A percentile compares a stretch with the other conserved stretches of the same genome.
phyloP scores from a whole-genome alignment of 2,888 invertebrate genomes.

The Volucella bombylans region DNA sequence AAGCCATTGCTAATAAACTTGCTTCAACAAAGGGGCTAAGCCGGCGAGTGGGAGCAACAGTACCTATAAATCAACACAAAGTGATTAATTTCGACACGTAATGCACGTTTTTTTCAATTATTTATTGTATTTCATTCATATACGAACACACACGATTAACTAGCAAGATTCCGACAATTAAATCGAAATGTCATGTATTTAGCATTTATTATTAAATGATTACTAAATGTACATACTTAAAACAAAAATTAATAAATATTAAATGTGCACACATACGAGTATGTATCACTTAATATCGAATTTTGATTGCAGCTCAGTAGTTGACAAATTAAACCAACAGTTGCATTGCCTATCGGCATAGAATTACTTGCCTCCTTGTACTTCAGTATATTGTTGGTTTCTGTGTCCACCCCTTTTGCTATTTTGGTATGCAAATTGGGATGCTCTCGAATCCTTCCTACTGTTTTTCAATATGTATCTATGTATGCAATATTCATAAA shows the following conservation, averaged over 20 bases:
- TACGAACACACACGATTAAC: constrained; percentile 2
- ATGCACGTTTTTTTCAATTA: constrained; percentile 20
- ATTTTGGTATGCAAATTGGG: too few species aligned
- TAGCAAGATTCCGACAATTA: constrained; percentile 57
- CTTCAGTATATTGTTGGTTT: too few species aligned
- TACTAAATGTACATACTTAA: constrained; percentile 8
- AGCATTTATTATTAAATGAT: constrained; percentile 30
- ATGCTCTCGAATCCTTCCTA: too few species aligned
- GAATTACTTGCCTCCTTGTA: too few species aligned
- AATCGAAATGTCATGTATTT: constrained; percentile 41
- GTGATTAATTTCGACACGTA: constrained; percentile 45
- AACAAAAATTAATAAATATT: background rate
- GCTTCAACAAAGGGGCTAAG: constrained; percentile 8
- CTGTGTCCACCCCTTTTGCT: too few species aligned
- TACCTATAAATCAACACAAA: constrained; percentile 4
- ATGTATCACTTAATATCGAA: too few species aligned
- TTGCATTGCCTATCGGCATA: too few species aligned
- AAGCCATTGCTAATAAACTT: constrained; percentile 40
- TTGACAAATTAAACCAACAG: too few species aligned
- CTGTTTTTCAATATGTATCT: too few species aligned
- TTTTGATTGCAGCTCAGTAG: too few species aligned
- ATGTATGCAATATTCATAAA: too few species aligned
- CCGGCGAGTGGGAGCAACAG: background rate
- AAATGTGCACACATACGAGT: too few species aligned
- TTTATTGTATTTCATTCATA: constrained; percentile 6